phyloP scores from a whole-genome alignment of 2,888 invertebrate genomes.

The Mimachlamys varia region DNA sequence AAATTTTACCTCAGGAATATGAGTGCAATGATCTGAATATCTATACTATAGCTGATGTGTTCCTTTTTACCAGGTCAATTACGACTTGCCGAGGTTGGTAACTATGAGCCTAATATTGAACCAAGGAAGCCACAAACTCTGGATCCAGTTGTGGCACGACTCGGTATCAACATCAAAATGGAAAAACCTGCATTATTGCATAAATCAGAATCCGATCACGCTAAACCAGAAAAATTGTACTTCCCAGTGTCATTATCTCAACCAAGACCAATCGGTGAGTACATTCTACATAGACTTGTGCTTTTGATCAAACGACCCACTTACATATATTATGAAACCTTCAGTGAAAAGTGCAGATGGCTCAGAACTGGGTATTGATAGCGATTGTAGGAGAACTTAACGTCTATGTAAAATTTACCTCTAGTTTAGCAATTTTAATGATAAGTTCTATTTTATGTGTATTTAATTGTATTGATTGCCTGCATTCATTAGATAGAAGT shows the following conservation, averaged over 20 bases:
- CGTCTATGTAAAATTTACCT: no score
- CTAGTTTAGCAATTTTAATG: no score
- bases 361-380: no score
- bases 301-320: no score
- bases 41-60: slow-evolving; percentile 54
- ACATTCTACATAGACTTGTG: background rate
- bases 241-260: slow-evolving; percentile 67
- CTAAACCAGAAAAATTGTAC: slow-evolving; percentile 65
- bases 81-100: slow-evolving; percentile 68
- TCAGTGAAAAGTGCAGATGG: no score
- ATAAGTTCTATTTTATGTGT: no score
- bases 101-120: slow-evolving; percentile 61
- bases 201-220: slow-evolving; percentile 63
- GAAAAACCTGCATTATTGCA: slow-evolving; percentile 75
- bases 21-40: no score
- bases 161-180: slow-evolving; percentile 77
- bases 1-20: no score
- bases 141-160: slow-evolving; percentile 72
- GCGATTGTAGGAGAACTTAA: no score
- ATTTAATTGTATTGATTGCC: no score
- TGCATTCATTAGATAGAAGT: no score
- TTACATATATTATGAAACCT: no score
- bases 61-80: slow-evolving; percentile 70
- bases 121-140: slow-evolving; percentile 61
- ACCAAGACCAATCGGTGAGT: slow-evolving; percentile 37